Conservation (phyloP, 1,140 invertebrate genomes). For the Drosophila funebris region DNA sequence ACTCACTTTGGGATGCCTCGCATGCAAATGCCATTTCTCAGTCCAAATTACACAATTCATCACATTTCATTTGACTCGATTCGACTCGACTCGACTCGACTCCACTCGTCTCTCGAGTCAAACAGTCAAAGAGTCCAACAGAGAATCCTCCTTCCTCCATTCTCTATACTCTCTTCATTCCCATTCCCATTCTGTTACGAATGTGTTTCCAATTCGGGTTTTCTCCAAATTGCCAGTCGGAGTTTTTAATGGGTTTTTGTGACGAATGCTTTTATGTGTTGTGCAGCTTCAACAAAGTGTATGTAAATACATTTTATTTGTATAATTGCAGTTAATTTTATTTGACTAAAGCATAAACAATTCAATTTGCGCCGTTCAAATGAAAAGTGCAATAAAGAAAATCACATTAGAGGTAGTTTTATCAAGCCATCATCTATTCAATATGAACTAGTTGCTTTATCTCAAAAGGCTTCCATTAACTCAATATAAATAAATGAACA, state of each 20-base stretch:
- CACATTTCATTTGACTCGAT: conserved; percentile 75
- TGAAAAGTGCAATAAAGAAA: neutral
- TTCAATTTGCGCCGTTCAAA: conserved; percentile 20
- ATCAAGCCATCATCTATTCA: too few relatives aligned
- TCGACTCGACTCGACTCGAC: conserved; percentile 11
- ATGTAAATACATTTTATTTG: conserved; percentile 5
- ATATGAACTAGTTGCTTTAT: neutral
- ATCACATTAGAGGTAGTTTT: too few relatives aligned
- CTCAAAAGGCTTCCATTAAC: neutral
- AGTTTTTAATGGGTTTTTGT: conserved; percentile 66
- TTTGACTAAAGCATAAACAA: conserved; percentile 41
- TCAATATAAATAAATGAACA: conserved; percentile 6
- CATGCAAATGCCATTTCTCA: conserved; percentile 76
- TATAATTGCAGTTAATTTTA: conserved; percentile 57
- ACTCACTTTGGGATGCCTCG: conserved; percentile 53
- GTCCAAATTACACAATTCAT: conserved; percentile 82
- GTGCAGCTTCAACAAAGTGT: conserved; percentile 1
- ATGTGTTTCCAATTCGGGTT: conserved; percentile 46
- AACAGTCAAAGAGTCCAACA: conserved; percentile 46
- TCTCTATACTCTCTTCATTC: conserved; percentile 1
- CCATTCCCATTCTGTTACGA: conserved; percentile 8
- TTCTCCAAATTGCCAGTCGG: conserved; percentile 49
- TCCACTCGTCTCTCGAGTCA: conserved; percentile 31
- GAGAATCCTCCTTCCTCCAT: neutral
- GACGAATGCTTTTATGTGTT: conserved; percentile 47